phyloP scores from a whole-genome alignment of 2,113 vertebrate genomes.

The Hemichromis elongatus region DNA sequence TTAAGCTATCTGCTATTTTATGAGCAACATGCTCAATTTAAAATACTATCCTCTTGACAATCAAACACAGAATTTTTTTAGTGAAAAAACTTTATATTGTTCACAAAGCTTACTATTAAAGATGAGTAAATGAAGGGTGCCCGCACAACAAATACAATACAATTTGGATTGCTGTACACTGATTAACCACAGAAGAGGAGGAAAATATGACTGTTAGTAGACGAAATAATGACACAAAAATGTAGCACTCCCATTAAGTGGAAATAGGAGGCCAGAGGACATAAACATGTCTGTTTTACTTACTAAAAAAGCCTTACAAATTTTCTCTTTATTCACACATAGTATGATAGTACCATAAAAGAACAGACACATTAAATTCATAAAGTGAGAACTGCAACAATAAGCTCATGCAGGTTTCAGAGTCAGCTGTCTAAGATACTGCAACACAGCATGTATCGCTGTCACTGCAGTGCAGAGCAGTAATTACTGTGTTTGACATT shows the following conservation, averaged over 20 bases:
- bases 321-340: background rate
- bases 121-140: background rate
- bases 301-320: background rate
- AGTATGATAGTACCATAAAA: background rate
- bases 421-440: constrained; percentile 50
- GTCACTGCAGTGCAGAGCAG: constrained; percentile 19
- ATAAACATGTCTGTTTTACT: background rate
- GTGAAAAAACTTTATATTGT: background rate
- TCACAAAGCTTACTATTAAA: background rate
- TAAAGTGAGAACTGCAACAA: constrained; percentile 12
- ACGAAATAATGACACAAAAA: background rate
- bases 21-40: background rate
- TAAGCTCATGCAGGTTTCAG: constrained; percentile 29
- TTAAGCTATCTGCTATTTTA: background rate
- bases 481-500: constrained; percentile 55
- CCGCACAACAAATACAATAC: background rate
- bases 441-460: constrained; percentile 35
- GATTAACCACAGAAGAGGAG: background rate
- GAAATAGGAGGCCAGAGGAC: background rate
- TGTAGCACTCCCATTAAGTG: background rate
- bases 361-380: background rate
- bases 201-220: background rate
- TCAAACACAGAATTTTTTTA: background rate
- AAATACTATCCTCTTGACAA: background rate
- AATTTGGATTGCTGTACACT: background rate